Evolutionary conservation across 2,888 invertebrate genomes (phyloP), one percentile per base, ranked within the genome.

Genomic region (Charanyca ferruginea): DNA sequence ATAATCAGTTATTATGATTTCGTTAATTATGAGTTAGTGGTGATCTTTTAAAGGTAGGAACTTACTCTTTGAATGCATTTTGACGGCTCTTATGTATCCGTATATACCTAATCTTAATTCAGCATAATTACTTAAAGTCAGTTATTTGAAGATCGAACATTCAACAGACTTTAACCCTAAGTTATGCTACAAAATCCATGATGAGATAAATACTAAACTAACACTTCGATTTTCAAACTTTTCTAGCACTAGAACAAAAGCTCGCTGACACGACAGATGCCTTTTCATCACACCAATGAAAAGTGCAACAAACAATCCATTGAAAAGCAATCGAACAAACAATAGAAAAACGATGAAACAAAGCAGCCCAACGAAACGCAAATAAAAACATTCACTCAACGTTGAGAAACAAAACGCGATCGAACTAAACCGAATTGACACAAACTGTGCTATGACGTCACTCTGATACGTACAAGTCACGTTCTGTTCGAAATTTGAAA

Each of bases 311-410:
- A 66, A 62, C 76, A 53, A 68, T 66, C 63, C 54, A 28, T 51
- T 62, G 41, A 54, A 66, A 57, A 52, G 62, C 66, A 61, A 80
- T 69, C 51, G 51, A 64, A 77, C 59, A 64, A 68, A 69, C 73
- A 80, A 80, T 66, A 80, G 59, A 65, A 79, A 77, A 75, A 69
- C 66, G 59, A 47, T 54, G 44, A 65, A 79, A 79, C 53, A 77
- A 66, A 68, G 23, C 66, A 47, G 41, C 16, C 44, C 54, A 68
- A 63, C 48, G 57, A 77, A 80, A 70, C 60, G 66, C 58, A 70
- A 77, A 67, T 70, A 73, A 80, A 79, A 80, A 59, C 64, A 60
- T 73, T 60, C 61, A 63, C 72, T 76, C 68, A 58, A 69, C 66
- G 57, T 47, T 28, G 51, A 73, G 73, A 73, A 73, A 69, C 80